Conservation (phyloP, 2,797 vertebrate species). For the Eulemur mongoz region DNA sequence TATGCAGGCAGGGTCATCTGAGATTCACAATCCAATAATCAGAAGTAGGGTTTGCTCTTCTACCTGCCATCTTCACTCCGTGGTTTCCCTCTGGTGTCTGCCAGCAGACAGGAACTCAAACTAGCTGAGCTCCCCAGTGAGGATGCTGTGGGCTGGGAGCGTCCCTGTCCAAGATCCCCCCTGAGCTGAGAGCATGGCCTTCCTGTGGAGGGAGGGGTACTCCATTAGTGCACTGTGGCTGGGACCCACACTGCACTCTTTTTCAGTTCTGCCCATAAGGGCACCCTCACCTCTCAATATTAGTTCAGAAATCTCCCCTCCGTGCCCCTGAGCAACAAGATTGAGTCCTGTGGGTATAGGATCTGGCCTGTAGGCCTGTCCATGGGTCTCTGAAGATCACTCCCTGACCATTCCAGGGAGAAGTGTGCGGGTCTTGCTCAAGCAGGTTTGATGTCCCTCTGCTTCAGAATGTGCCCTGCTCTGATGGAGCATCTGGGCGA, state of each 20-base stretch:
- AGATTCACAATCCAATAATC: neutral
- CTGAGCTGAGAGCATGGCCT: neutral
- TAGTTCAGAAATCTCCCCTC: too few species aligned
- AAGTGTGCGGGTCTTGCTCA: too few species aligned
- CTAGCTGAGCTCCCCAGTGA: neutral
- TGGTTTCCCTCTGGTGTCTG: neutral
- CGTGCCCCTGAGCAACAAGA: too few species aligned
- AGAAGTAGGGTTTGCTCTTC: neutral
- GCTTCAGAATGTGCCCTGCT: too few species aligned
- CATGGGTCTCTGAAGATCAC: too few species aligned
- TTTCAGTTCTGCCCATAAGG: neutral
- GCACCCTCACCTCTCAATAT: too few species aligned
- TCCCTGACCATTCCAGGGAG: too few species aligned
- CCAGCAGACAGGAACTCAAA: too few species aligned
- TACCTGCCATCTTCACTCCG: neutral
- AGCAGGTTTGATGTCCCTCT: too few species aligned
- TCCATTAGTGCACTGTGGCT: neutral
- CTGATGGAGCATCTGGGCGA: too few species aligned
- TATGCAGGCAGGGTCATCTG: neutral
- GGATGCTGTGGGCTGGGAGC: neutral
- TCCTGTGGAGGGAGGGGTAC: neutral
- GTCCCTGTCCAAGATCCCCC: neutral
- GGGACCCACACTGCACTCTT: neutral
- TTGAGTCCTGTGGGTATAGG: too few species aligned
- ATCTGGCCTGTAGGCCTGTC: too few species aligned